Evolutionary conservation across 2,797 vertebrate species (phyloP), one percentile per base, ranked within the genome.

Genomic region (Ptychadena robeensis): DNA sequence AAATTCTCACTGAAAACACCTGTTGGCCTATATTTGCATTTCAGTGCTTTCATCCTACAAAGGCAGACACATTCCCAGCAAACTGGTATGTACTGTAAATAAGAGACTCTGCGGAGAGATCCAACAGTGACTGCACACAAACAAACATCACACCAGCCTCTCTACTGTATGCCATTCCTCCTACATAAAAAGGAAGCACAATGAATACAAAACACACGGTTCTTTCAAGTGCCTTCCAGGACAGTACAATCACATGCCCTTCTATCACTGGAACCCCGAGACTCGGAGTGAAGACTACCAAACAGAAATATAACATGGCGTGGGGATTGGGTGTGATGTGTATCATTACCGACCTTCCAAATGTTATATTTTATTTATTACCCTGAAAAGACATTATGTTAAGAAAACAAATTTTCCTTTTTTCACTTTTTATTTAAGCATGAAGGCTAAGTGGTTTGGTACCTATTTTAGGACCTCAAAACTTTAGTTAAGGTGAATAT

Each of bases 211-310:
- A 82, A 73, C 27, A 34, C 59, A 25, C 44, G 7, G 22, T 34
- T 31, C 67, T 77, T 82, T 82, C 67, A 82, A 71, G 81, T 82
- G 37, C 32, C 27, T 73, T 83, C 44, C 68, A 83, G 75, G 82
- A 72, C 75, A 79, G 34, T 14, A 73, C 35, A 31, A 44, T 68
- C 9, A 37, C 31, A 64, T 37, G 68, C 1, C 44, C 75, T 83
- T n/a, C 18, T 4, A 72, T 30, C 59, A 38, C 38, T 18, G 31
- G 38, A 78, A 66, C 38, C 74, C 30, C 63, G 9, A 11, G 59
- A 30, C 25, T 59, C 28, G 28, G 38, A 14, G 59, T 34, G 25
- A n/a, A 66, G 72, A 27, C 63, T 79, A 37, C 59, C 22, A 77
- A n/a, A 10, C 10, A 66, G 38, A 53, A n/a, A 38, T 48, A 77